Percentiles rank a stretch among this genome's conserved stretches.
Conservation (phyloP, 2,113 vertebrate species). For the Stigmatopora argus region DNA sequence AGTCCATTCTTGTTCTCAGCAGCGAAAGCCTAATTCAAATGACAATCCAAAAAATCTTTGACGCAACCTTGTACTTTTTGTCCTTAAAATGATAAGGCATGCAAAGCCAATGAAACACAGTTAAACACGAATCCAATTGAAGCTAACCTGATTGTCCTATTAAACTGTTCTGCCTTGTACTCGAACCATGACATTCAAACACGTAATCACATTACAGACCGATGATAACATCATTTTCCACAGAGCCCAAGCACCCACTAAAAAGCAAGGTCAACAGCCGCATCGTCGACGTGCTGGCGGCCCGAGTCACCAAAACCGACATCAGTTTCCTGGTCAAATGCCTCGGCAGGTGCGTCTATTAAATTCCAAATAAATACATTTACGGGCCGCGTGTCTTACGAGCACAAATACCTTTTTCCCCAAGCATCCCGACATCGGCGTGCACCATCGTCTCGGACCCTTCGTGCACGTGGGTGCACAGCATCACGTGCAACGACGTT, state of each 20-base stretch:
- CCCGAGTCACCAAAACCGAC: slow-evolving; percentile 69
- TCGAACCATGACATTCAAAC: background rate
- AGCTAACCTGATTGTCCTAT: background rate
- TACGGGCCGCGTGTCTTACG: background rate
- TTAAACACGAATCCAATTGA: background rate
- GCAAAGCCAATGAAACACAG: background rate
- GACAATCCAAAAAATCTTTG: background rate
- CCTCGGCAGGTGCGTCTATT: slow-evolving; percentile 77
- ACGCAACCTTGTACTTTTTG: background rate
- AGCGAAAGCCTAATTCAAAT: background rate
- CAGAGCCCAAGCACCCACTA: slow-evolving; percentile 76
- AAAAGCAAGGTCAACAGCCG: slow-evolving; percentile 68
- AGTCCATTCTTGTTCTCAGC: background rate
- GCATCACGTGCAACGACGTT: slow-evolving; percentile 72
- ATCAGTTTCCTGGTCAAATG: slow-evolving; percentile 86
- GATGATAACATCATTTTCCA: background rate
- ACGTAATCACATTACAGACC: background rate
- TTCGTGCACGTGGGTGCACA: slow-evolving; percentile 72
- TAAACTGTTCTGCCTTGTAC: background rate
- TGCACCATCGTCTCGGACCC: slow-evolving; percentile 83
- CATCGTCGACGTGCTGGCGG: slow-evolving; percentile 64
- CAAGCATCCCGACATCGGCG: slow-evolving; percentile 81
- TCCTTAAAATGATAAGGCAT: background rate
- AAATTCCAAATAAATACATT: no score
- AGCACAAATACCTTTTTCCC: background rate